Base-by-base conservation (phyloP, 2,113 vertebrate species). In the Arenaria interpres region DNA sequence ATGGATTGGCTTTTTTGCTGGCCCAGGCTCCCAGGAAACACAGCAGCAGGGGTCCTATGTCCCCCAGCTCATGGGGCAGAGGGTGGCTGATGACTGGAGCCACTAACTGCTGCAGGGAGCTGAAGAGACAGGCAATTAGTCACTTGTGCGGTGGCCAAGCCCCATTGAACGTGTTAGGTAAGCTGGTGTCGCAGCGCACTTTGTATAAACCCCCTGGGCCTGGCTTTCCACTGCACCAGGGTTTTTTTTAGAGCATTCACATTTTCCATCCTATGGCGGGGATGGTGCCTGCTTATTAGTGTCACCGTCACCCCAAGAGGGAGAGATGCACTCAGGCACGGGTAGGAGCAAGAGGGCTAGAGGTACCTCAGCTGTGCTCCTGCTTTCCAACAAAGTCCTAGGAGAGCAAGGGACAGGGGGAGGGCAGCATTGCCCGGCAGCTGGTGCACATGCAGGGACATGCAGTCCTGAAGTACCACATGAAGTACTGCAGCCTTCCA, bases 21-120 rank as follows among this genome's bases (percentile, higher is more conserved):
- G n/a, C 46, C 41, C 73, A 73, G 43, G 33, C 30, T 45, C 33
- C 19, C 43, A 60, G 48, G 18, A 90, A 54, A 28, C 10, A 15
- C 16, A 20, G 8, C 3, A 2, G 7, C 3, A 1, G 24, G 51
- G 39, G 69, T 21, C 13, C 10, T 0, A 2, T 35, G 39, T 32
- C 62, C 32, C 41, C n/a, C 60, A 67, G 43, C 7, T 80, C 57
- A 18, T 0, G 0, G 69, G n/a, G 2, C 39, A 82, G 41, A 59
- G 53, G 28, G 37, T 3, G 10, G 13, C 28, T 5, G 8, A 30
- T 7, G 5, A 53, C 17, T 7, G 5, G 73, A 83, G 62, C 57
- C 9, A 23, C 50, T 74, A 24, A 59, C 27, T 46, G 56, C 54
- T 77, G 68, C 5, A 7, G 37, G 66, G 68, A 89, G 76, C 32